Percentiles rank a stretch among this genome's conserved stretches.
These are phyloP conservation scores for Bovichtus variegatus DNA, from an alignment of 2,797 vertebrate genomes.

Conservation along the genomic window DNA sequence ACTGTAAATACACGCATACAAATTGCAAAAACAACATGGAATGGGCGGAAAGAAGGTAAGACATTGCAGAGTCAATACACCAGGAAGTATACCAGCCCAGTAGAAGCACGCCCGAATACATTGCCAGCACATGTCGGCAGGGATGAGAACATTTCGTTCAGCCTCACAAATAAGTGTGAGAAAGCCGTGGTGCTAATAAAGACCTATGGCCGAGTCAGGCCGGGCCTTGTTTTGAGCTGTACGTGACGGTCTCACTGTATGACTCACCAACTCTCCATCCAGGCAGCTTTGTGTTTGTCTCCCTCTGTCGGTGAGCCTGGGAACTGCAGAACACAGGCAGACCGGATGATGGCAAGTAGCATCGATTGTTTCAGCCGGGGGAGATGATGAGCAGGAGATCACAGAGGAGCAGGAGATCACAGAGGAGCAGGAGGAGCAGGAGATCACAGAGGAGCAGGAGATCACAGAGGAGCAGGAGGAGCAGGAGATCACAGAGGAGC, in stretches of 20 bases:
- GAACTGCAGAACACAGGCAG: constrained; percentile 37
- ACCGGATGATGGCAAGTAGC: constrained; percentile 19
- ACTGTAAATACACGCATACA: not conserved
- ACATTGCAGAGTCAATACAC: constrained; percentile 17
- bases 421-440: constrained; percentile 11
- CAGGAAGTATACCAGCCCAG: constrained; percentile 20
- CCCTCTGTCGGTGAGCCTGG: constrained; percentile 57
- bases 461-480: constrained; percentile 34
- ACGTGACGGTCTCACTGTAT: constrained; percentile 65
- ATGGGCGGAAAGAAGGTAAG: not conserved
- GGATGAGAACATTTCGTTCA: not conserved
- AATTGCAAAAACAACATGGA: not conserved
- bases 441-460: not conserved
- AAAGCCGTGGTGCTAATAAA: not conserved
- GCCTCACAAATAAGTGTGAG: not conserved
- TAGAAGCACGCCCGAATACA: not conserved
- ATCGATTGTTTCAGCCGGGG: constrained; percentile 19
- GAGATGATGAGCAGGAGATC: constrained; percentile 25
- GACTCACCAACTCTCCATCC: constrained; percentile 70
- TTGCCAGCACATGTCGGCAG: not conserved
- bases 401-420: not conserved
- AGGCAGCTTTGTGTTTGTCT: constrained; percentile 45
- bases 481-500: not conserved
- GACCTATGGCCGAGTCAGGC: constrained; percentile 19
- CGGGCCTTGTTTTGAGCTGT: constrained; percentile 52